Conservation (phyloP, 2,113 vertebrate genomes). For the Tachycineta bicolor region DNA sequence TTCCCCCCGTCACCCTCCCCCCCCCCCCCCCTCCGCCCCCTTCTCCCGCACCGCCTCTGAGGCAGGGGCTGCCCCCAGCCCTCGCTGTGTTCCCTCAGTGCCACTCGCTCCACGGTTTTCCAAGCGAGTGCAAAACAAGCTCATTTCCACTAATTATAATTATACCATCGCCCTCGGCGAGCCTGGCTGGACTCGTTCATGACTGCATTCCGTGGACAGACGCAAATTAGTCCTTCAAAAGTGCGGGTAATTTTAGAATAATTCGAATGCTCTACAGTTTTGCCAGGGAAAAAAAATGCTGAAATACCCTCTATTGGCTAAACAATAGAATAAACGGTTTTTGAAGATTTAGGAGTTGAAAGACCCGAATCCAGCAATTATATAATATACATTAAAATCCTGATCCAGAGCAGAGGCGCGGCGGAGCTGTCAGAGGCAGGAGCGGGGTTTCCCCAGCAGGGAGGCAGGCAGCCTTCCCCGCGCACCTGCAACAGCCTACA, state of each 20-base stretch:
- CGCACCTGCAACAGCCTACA: neutral
- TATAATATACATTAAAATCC: neutral
- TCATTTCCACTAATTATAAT: conserved; percentile 47
- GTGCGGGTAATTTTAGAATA: conserved; percentile 21
- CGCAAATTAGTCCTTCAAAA: neutral
- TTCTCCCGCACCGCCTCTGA: neutral
- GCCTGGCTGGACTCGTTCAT: conserved; percentile 20
- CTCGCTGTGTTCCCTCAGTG: neutral
- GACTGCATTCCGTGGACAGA: neutral
- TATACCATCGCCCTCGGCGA: conserved; percentile 17
- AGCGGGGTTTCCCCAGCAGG: neutral
- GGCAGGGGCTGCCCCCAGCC: neutral
- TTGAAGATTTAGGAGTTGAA: neutral
- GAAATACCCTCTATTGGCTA: conserved; percentile 41
- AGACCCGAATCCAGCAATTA: conserved; percentile 13
- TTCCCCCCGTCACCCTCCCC: neutral
- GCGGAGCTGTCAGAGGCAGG: neutral
- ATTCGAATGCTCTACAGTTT: neutral
- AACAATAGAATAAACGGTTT: conserved; percentile 18
- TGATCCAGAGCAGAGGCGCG: neutral
- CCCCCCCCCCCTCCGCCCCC: too few relatives aligned
- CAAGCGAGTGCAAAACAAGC: conserved; percentile 39
- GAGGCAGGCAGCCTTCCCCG: neutral
- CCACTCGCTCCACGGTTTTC: conserved; percentile 4
- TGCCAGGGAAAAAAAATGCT: neutral